These are phyloP conservation scores for Bryconaethiops microstoma DNA, from an alignment of 2,797 vertebrate species.

Conservation along the genomic window DNA sequence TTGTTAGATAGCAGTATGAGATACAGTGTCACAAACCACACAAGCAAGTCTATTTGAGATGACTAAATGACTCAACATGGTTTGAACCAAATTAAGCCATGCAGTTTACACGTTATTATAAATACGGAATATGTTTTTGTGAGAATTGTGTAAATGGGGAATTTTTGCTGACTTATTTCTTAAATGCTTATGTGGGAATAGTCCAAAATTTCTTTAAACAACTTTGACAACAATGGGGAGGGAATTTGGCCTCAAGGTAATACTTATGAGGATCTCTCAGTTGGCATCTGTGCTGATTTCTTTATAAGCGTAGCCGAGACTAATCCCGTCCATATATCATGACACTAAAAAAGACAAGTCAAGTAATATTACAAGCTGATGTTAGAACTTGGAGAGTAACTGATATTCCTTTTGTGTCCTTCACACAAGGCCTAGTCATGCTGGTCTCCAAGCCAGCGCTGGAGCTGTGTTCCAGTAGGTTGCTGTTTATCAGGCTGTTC, in stretches of 20 bases:
- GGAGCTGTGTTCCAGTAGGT: slow-evolving; percentile 14
- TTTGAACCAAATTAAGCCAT: background rate
- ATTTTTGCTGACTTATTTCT: background rate
- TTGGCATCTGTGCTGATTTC: background rate
- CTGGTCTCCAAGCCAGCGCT: background rate
- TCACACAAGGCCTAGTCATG: background rate
- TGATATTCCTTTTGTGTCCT: background rate
- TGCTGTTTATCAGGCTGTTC: slow-evolving; percentile 7
- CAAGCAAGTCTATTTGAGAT: background rate
- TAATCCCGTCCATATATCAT: background rate
- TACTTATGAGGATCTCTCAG: background rate
- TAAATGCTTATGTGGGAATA: slow-evolving; percentile 23
- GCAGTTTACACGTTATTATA: background rate
- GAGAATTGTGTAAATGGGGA: too few species aligned
- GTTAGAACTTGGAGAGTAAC: background rate
- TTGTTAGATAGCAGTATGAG: background rate
- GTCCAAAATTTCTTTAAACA: slow-evolving; percentile 14
- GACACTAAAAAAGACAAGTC: background rate
- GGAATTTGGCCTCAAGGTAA: background rate
- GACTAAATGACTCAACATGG: background rate
- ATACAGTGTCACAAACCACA: background rate
- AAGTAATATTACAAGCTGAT: background rate
- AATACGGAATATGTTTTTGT: background rate
- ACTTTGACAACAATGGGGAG: background rate
- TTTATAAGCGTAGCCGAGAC: background rate